Evolutionary conservation across 2,888 invertebrate species (phyloP).

Genomic region (Autographa pulchrina): DNA sequence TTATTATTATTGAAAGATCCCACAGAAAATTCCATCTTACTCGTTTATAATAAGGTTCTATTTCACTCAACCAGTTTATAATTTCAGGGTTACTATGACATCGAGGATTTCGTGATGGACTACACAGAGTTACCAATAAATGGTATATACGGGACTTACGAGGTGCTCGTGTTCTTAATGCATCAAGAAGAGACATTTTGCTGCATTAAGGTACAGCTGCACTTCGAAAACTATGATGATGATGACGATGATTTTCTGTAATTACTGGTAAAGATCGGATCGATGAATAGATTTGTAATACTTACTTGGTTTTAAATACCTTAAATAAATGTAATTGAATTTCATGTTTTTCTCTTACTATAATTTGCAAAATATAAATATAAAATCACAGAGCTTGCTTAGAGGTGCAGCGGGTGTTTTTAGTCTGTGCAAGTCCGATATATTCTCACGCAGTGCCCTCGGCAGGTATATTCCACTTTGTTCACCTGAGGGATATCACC

Average conservation of each 20-base stretch:
- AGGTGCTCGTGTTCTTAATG: conserved; percentile 25
- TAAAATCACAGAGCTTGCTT: no score
- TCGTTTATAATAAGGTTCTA: neutral
- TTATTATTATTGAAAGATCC: no score
- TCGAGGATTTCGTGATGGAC: conserved; percentile 68
- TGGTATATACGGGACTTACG: conserved; percentile 68
- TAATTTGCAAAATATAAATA: neutral
- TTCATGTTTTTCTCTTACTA: neutral
- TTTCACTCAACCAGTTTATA: conserved; percentile 3
- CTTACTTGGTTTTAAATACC: no score
- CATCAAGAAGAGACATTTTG: conserved; percentile 1
- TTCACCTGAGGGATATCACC: no score
- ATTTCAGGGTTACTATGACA: conserved; percentile 64
- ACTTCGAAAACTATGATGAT: conserved; percentile 36
- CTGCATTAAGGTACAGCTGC: conserved; percentile 47
- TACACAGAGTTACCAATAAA: conserved; percentile 68
- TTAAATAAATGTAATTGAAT: neutral
- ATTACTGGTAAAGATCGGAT: neutral
- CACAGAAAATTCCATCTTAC: neutral
- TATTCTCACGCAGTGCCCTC: no score
- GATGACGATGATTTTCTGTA: conserved; percentile 38
- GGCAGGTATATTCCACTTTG: no score
- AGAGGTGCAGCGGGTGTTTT: no score
- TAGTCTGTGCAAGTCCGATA: no score
- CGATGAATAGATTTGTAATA: neutral